phyloP scores from a whole-genome alignment of 92 coral and sea anemone genomes.

The Umimayanthus chanpuru region DNA sequence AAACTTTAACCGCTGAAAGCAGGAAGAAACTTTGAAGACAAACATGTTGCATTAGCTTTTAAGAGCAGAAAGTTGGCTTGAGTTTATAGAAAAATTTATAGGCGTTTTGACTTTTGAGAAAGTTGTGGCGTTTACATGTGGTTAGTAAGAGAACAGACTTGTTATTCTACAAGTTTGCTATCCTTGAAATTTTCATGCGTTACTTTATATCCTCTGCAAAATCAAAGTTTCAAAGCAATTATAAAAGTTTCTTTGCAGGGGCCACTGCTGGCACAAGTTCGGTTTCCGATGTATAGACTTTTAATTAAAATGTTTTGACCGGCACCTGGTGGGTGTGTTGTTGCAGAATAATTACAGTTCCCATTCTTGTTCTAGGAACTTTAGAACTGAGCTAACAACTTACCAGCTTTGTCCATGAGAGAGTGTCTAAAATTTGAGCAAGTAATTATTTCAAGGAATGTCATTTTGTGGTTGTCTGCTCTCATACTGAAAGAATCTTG shows the following conservation, averaged over 20 bases:
- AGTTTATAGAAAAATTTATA: too few relatives aligned
- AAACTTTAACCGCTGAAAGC: conserved; percentile 27
- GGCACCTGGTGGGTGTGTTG: conserved; percentile 43
- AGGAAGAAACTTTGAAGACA: neutral
- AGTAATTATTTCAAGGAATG: neutral
- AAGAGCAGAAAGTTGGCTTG: conserved; percentile 32
- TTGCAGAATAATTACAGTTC: conserved; percentile 20
- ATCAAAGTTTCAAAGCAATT: neutral
- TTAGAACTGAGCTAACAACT: neutral
- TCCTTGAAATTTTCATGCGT: neutral
- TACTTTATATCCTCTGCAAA: neutral
- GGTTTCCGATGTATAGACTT: conserved; percentile 3
- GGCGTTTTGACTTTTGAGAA: conserved; percentile 10
- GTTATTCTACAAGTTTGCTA: neutral
- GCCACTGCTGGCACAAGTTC: neutral
- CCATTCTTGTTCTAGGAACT: neutral
- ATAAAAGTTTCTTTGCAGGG: conserved; percentile 9
- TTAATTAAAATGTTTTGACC: conserved; percentile 39
- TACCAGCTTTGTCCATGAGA: too few relatives aligned
- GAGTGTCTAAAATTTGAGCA: neutral
- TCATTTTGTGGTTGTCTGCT: neutral
- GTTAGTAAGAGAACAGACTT: neutral
- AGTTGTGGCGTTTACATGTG: conserved; percentile 3
- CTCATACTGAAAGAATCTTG: neutral
- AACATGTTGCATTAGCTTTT: neutral